Base-by-base conservation (phyloP, 2,797 vertebrate genomes). In the Gallinago nigripennis region DNA sequence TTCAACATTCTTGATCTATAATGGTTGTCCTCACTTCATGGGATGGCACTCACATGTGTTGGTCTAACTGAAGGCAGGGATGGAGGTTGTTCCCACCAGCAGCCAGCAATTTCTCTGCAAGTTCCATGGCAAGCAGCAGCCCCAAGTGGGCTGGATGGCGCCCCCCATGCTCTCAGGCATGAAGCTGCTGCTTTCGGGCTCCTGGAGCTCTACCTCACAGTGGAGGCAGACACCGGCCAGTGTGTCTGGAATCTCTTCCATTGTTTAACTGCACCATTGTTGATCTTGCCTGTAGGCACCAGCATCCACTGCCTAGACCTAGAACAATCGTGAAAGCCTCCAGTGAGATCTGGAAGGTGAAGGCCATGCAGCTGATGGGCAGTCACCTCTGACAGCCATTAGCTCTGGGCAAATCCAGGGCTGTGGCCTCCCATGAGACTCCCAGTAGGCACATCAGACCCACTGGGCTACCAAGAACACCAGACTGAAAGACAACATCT, bases 41-140 rank as follows among this genome's bases (percentile, higher is more conserved):
- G 30, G 6, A 9, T 2, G 3, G 23, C 45, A 30, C 23, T 35
- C 3, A 13, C 0, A 0, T 72, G n/a, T 39, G 21, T 25, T 63
- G n/a, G 7, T 53, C 50, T 78, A 51, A 82, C 11, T 50, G 12
- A 58, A 68, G 24, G 14, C 19, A 64, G 17, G 18, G 25, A 19
- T 30, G 16, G 23, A 82, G 7, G 7, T 19, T 69, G 19, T 79
- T 86, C 10, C 43, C 12, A 78, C 18, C 9, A 68, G 16, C 4
- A 8, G 8, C 11, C 39, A 64, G 30, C 18, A 35, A 51, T 24
- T 82, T 8, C 25, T 57, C 24, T 50, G 64, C 30, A 71, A 11
- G 5, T 13, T 6, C 21, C 43, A 27, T 18, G 20, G 39, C 27
- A 85, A 45, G 39, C 13, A 43, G 31, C 7, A 18, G 39, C n/a